Conservation (phyloP, 2,888 invertebrate species). For the Eilema sororculum region DNA sequence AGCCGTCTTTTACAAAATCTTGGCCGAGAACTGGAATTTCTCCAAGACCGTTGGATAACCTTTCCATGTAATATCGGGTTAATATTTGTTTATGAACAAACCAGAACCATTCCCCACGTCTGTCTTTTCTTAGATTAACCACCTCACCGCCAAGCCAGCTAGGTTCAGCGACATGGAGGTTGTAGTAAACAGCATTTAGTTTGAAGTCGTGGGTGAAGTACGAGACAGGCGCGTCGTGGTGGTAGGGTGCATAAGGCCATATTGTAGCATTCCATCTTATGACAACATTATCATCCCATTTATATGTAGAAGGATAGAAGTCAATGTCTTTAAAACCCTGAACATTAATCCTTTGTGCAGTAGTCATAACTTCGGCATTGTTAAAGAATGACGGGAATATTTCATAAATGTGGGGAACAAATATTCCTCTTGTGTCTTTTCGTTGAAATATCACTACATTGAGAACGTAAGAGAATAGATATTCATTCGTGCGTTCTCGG, state of each 20-base stretch:
- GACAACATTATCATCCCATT: constrained; percentile 82
- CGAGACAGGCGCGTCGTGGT: constrained; percentile 86
- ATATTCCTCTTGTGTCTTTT: constrained; percentile 88
- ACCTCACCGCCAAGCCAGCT: constrained; percentile 88
- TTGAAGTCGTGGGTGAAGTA: constrained; percentile 92
- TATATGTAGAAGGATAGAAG: constrained; percentile 66
- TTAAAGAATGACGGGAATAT: constrained; percentile 91
- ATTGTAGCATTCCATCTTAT: constrained; percentile 89
- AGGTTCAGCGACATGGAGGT: constrained; percentile 88
- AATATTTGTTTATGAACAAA: constrained; percentile 88
- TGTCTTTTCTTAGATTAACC: constrained; percentile 83
- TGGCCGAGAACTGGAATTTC: constrained; percentile 88
- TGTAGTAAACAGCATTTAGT: constrained; percentile 89
- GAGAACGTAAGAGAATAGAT: constrained; percentile 89
- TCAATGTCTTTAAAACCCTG: constrained; percentile 69
- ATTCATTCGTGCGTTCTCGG: constrained; percentile 90
- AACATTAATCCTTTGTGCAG: constrained; percentile 88
- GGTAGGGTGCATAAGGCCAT: constrained; percentile 76
- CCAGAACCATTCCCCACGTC: constrained; percentile 89
- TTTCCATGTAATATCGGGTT: constrained; percentile 91
- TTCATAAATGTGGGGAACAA: constrained; percentile 91
- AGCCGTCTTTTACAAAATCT: constrained; percentile 87
- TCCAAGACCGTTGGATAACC: constrained; percentile 90
- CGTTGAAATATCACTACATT: constrained; percentile 89
- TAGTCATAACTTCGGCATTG: constrained; percentile 89